A percentile compares a stretch with the other conserved stretches of the same genome.
Conservation (phyloP, 2,888 invertebrate genomes). For the Mongoloraphidia duomilia region DNA sequence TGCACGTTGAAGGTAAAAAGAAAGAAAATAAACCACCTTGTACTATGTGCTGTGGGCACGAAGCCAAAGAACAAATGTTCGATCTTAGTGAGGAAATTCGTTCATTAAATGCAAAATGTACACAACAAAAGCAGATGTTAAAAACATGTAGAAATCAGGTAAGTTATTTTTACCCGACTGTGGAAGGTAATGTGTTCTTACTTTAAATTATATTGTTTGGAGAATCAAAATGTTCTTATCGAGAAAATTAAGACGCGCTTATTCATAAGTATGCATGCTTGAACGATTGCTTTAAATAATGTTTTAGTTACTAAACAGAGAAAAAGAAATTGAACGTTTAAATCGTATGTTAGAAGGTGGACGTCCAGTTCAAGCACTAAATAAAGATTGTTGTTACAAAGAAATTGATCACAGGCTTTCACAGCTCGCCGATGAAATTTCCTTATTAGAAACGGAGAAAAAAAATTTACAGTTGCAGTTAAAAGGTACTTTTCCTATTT, state of each 20-base stretch:
- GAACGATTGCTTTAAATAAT: too few relatives aligned
- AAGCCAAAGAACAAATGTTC: conserved; percentile 21
- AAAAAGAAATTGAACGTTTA: conserved; percentile 56
- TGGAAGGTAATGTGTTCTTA: conserved; percentile 2
- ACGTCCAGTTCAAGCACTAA: conserved; percentile 45
- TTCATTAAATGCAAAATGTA: conserved; percentile 28
- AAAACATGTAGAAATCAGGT: conserved; percentile 31
- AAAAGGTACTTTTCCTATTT: conserved; percentile 24
- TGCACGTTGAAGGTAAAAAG: conserved; percentile 14
- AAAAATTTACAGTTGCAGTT: conserved; percentile 37
- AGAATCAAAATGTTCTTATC: too few relatives aligned
- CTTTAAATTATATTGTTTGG: too few relatives aligned
- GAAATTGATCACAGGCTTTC: conserved; percentile 34
- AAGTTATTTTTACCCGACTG: conserved; percentile 6
- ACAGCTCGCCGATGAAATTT: conserved; percentile 38
- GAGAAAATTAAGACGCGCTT: too few relatives aligned
- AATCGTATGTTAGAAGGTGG: conserved; percentile 56
- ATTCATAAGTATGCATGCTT: too few relatives aligned
- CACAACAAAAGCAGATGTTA: conserved; percentile 24
- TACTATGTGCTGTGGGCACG: too few relatives aligned
- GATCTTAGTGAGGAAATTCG: conserved; percentile 29
- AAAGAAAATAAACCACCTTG: conserved; percentile 33
- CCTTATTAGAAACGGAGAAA: conserved; percentile 45
- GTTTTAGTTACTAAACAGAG: conserved; percentile 31
- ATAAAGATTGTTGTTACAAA: conserved; percentile 49